phyloP scores from a whole-genome alignment of 64 coral and sea anemone species.

The Pocillopora verrucosa region DNA sequence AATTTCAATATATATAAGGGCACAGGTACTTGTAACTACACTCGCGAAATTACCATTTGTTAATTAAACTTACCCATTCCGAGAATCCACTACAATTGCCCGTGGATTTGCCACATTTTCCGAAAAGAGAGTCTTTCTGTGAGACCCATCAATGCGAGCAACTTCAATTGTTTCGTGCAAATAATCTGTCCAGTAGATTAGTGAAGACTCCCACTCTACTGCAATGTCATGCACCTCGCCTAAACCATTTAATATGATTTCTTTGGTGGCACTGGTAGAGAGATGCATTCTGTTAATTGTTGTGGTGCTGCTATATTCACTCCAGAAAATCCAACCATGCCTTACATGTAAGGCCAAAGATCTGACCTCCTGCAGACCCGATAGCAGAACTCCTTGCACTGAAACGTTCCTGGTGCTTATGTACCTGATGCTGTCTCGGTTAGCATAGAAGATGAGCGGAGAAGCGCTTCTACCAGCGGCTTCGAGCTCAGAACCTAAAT shows the following conservation, averaged over 20 bases:
- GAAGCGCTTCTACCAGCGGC: background rate
- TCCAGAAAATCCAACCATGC: slow-evolving; percentile 41
- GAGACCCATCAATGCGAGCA: slow-evolving; percentile 31
- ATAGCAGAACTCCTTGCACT: background rate
- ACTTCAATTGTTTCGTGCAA: slow-evolving; percentile 46
- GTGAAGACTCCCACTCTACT: slow-evolving; percentile 18
- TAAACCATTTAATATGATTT: background rate
- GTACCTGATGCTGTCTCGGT: background rate
- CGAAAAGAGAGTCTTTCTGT: slow-evolving; percentile 29
- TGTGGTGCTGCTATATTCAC: slow-evolving; percentile 2
- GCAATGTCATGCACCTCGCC: slow-evolving; percentile 32
- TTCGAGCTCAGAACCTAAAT: no score
- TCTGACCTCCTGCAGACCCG: background rate
- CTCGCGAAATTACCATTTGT: no score
- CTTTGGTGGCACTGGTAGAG: background rate
- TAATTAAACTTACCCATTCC: slow-evolving; percentile 12
- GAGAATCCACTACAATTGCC: slow-evolving; percentile 35
- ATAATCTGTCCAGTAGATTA: slow-evolving; percentile 51
- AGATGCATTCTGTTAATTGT: slow-evolving; percentile 40
- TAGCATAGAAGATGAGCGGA: background rate
- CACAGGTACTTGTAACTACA: no score
- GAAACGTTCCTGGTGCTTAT: background rate
- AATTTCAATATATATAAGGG: no score
- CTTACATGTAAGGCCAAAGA: background rate
- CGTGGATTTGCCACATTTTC: slow-evolving; percentile 21